A percentile compares a stretch with the other conserved stretches of the same genome.
Evolutionary conservation across 2,797 vertebrate genomes (phyloP).

Genomic region (Leucoraja ocellata): DNA sequence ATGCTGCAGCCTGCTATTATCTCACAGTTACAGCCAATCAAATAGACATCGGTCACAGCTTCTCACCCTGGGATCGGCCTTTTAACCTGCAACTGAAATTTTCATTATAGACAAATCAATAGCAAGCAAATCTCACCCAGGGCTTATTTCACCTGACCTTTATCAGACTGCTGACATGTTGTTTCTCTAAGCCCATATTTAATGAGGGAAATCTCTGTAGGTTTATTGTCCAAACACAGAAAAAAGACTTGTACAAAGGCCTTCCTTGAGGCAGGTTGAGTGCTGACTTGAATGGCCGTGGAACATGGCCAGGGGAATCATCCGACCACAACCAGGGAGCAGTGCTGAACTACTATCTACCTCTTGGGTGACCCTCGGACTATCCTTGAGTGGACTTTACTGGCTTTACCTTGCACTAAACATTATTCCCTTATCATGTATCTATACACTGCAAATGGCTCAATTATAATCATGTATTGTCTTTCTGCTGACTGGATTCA

Average conservation of each 20-base stretch:
- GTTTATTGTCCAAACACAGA: not conserved
- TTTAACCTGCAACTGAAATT: not conserved
- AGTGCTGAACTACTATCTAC: too few relatives aligned
- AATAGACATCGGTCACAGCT: not conserved
- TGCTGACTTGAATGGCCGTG: too few relatives aligned
- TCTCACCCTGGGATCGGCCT: not conserved
- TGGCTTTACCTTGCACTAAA: too few relatives aligned
- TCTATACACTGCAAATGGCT: too few relatives aligned
- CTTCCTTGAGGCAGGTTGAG: not conserved
- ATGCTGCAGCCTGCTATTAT: not conserved
- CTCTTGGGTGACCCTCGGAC: too few relatives aligned
- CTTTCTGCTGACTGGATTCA: too few relatives aligned
- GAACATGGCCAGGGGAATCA: too few relatives aligned
- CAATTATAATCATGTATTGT: too few relatives aligned
- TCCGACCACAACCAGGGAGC: too few relatives aligned
- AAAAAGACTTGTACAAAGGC: not conserved
- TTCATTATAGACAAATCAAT: constrained; percentile 16
- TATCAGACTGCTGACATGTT: not conserved
- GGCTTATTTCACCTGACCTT: not conserved
- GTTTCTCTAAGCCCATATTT: not conserved
- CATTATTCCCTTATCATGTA: too few relatives aligned
- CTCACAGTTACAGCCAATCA: constrained; percentile 18
- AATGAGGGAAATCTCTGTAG: not conserved
- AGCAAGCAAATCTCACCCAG: not conserved
- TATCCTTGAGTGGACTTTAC: too few relatives aligned